phyloP scores from a whole-genome alignment of 2,113 vertebrate species.

The Merops nubicus region DNA sequence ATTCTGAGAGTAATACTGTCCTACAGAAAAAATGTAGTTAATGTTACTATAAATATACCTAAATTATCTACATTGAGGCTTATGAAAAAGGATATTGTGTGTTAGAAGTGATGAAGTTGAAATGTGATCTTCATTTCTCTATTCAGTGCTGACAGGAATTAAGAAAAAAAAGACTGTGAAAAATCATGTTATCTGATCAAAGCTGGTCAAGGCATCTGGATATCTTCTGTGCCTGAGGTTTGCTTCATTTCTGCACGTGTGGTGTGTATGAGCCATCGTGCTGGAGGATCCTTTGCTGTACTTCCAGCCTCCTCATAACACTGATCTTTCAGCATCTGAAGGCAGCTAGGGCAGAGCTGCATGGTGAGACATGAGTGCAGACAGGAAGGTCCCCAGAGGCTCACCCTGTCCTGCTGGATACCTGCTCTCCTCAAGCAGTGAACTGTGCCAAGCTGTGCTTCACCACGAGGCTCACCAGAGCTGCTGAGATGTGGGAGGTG shows the following conservation, averaged over 20 bases:
- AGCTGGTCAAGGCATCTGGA: background rate
- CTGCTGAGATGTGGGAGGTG: background rate
- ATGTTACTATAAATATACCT: background rate
- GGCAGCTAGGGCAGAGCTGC: background rate
- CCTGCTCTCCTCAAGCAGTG: background rate
- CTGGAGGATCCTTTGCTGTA: background rate
- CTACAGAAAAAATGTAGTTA: background rate
- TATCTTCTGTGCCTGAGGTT: background rate
- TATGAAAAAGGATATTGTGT: background rate
- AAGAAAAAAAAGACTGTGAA: background rate
- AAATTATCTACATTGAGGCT: background rate
- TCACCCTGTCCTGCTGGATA: background rate
- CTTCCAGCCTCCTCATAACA: background rate
- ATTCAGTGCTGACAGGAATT: background rate
- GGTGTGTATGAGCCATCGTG: rapidly evolving
- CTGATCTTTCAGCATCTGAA: background rate
- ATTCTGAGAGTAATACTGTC: background rate
- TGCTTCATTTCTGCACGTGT: background rate
- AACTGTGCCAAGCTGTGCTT: rapidly evolving
- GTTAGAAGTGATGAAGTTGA: background rate
- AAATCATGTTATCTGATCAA: background rate
- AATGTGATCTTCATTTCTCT: background rate
- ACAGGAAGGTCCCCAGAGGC: rapidly evolving
- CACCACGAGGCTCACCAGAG: rapidly evolving
- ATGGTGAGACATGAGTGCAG: background rate